phyloP scores from a whole-genome alignment of 1,140 invertebrate genomes.

The Aradophagus sp. region DNA sequence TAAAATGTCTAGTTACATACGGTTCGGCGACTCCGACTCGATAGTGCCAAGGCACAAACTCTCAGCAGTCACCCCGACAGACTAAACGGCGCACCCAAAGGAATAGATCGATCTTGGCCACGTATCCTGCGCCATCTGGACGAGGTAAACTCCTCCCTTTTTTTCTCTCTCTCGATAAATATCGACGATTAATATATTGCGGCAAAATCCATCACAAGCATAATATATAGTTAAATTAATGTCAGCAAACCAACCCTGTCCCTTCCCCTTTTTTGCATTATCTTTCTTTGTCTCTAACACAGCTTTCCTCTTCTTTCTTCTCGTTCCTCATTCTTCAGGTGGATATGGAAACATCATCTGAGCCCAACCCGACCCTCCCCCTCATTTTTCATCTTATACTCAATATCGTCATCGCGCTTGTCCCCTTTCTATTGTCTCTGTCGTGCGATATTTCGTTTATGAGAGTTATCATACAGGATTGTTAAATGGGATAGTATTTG shows the following conservation, averaged over 20 bases:
- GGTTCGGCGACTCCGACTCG: constrained; percentile 61
- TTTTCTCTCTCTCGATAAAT: constrained; percentile 37
- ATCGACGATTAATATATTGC: constrained; percentile 28
- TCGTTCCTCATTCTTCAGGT: constrained; percentile 6
- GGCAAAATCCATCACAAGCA: constrained; percentile 26
- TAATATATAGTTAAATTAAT: constrained; percentile 21
- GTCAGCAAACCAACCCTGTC: constrained; percentile 23
- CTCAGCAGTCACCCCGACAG: constrained; percentile 54
- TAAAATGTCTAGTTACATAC: constrained; percentile 63
- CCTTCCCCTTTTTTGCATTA: constrained; percentile 20
- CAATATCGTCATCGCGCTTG: neutral
- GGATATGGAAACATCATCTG: neutral
- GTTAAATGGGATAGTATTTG: constrained; percentile 9
- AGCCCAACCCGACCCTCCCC: constrained; percentile 17
- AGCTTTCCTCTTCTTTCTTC: constrained; percentile 20
- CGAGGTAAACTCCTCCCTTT: constrained; percentile 39
- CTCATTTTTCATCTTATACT: constrained; percentile 1
- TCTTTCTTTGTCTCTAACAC: constrained; percentile 5
- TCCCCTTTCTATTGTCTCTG: constrained; percentile 3
- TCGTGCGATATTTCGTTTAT: constrained; percentile 27
- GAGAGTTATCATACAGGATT: constrained; percentile 30
- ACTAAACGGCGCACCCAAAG: constrained; percentile 59
- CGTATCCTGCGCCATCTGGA: constrained; percentile 55
- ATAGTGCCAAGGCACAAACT: constrained; percentile 59
- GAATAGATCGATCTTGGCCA: constrained; percentile 51